Evolutionary conservation across 2,113 vertebrate species (phyloP), one percentile per base, ranked within the genome.

Genomic region (Phainopepla nitens): DNA sequence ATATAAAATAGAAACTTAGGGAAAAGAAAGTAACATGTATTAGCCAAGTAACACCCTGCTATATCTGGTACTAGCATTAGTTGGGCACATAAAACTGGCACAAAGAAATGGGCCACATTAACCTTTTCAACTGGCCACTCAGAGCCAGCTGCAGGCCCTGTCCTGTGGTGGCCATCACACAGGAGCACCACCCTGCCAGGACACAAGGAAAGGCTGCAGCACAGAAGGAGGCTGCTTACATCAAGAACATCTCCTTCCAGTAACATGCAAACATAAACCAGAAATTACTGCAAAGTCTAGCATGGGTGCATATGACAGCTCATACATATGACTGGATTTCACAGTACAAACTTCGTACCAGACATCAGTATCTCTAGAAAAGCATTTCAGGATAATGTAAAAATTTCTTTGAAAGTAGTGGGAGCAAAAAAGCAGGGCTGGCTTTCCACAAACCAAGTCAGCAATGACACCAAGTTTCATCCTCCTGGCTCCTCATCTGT

Each of bases 131-230:
- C 3, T 35, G 21, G 35, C 20, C 36, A 8, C n/a, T 17, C 0
- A 0, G 36, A 65, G 53, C 27, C 41, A 75, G 35, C 57, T 58
- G 49, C 69, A 53, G 54, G 17, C 1, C 1, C 36, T 56, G 50
- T 12, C 28, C 58, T 33, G 36, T 2, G 7, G 44, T 2, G 2
- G 36, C 25, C 2, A 1, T 10, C 1, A 1, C 3, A 9, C 58
- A 44, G 73, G 44, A 44, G 4, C 4, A 0, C n/a, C 11, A 14
- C 39, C n/a, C 50, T 27, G 39, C 11, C 11, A 5, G 39, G 33
- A 35, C 50, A 65, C 29, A 29, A 5, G 0, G 1, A n/a, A 29
- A 29, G 13, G 50, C 58, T 89, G 47, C n/a, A 53, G 73, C 39
- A 58, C 33, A n/a, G 39, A 42, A 54, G 10, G 35, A 16, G 18